A percentile compares a stretch with the other conserved stretches of the same genome.
Evolutionary conservation across 2,888 invertebrate species (phyloP).

Genomic region (Apomyelois bistriatella): DNA sequence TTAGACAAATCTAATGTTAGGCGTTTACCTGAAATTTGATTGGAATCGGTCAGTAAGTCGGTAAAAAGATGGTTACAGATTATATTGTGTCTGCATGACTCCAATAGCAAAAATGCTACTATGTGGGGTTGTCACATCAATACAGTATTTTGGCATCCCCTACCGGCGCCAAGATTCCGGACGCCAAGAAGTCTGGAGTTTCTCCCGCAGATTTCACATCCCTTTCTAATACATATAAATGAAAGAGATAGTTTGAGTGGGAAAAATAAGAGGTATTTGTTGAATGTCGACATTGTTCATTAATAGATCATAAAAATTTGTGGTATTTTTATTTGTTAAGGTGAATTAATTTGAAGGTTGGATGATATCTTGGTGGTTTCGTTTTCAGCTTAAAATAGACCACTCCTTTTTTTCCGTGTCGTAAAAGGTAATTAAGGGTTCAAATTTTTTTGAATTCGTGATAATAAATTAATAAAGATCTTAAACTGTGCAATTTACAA

Average conservation of each 20-base stretch:
- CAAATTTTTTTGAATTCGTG: too few species aligned
- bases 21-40: too few species aligned
- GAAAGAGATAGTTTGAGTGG: neutral
- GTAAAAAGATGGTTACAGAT: too few species aligned
- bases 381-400: too few species aligned
- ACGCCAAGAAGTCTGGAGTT: constrained; percentile 32
- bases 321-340: too few species aligned
- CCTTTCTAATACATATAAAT: neutral
- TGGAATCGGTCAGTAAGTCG: too few species aligned
- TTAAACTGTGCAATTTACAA: too few species aligned
- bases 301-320: constrained; percentile 1
- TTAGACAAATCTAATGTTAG: too few species aligned
- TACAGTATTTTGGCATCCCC: constrained; percentile 7
- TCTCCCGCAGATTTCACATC: constrained; percentile 1
- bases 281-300: neutral
- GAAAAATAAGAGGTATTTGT: constrained; percentile 1
- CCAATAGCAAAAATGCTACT: neutral
- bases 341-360: too few species aligned
- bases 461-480: too few species aligned
- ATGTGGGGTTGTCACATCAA: neutral
- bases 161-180: constrained; percentile 54
- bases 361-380: constrained; percentile 14
- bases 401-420: too few species aligned
- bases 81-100: neutral
- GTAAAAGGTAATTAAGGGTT: too few species aligned